phyloP scores from a whole-genome alignment of 2,113 vertebrate species.

The Rhabdornis inornatus region DNA sequence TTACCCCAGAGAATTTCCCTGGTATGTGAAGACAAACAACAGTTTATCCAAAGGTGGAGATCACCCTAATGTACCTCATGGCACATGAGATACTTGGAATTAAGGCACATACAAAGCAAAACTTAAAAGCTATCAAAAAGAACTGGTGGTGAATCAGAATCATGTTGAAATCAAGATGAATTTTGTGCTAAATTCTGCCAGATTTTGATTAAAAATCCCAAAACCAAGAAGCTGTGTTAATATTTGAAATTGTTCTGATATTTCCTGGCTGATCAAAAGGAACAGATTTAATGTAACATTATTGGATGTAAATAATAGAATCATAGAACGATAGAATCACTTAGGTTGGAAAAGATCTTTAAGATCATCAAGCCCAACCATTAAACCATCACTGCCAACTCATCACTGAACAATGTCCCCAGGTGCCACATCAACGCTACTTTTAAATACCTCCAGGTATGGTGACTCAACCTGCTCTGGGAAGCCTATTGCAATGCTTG shows the following conservation, averaged over 20 bases:
- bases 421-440: neutral
- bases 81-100: neutral
- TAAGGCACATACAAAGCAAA: neutral
- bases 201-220: neutral
- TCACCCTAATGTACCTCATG: neutral
- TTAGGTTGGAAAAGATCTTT: neutral
- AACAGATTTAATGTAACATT: neutral
- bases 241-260: neutral
- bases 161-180: neutral
- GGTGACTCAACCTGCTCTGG: neutral
- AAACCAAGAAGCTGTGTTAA: neutral
- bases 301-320: neutral
- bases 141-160: neutral
- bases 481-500: neutral
- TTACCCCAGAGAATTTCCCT: neutral
- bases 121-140: neutral
- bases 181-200: neutral
- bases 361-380: neutral
- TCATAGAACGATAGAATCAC: neutral
- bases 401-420: neutral
- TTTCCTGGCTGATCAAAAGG: neutral
- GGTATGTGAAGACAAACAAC: neutral
- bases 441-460: neutral
- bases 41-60: neutral
- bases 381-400: neutral